Evolutionary conservation across 2,888 invertebrate species (phyloP), one percentile per base, ranked within the genome.

Genomic region (Fabriciana adippe): DNA sequence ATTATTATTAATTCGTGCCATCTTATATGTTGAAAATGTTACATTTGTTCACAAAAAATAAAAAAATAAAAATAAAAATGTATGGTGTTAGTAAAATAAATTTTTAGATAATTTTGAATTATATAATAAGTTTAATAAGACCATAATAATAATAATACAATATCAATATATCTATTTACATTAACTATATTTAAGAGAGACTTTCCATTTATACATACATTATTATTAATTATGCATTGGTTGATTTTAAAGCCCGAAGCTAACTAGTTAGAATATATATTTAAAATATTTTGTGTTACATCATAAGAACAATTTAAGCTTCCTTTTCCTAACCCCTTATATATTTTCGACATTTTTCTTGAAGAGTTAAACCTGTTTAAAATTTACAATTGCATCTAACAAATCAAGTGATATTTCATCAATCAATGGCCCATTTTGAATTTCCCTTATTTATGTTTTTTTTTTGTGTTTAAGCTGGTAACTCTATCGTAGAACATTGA

Each of bases 161-260:
- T 41, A 57, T 57, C n/a, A 47, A 47, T n/a, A n/a, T 26, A 47
- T 59, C 47, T 47, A 61, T 61, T 51, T 61, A 51, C 51, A 61
- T 50, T 61, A 6, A 14, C 16, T 61, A 61, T 31, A n/a, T 48
- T 50, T 61, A 61, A 35, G 61, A 61, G 61, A 61, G 61, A 61
- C 61, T 35, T 60, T 51, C 61, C 48, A 35, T 61, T 51, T 61
- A 61, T 61, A 61, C 47, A 56, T 41, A 41, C 8, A 26, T 26
- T 59, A 26, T 26, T 26, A n/a, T 45, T 57, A 50, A 61, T 61
- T 51, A 61, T 61, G 61, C 61, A 51, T 51, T 61, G 61, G 35
- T 61, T 47, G 47, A 41, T 61, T 51, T 61, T 51, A 61, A 51
- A 61, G 61, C 61, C 13, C 11, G 14, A 51, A 61, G 31, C 31